Evolutionary conservation across 2,888 invertebrate species (phyloP), one percentile per base, ranked within the genome.

Genomic region (Dryocosmus kuriphilus): DNA sequence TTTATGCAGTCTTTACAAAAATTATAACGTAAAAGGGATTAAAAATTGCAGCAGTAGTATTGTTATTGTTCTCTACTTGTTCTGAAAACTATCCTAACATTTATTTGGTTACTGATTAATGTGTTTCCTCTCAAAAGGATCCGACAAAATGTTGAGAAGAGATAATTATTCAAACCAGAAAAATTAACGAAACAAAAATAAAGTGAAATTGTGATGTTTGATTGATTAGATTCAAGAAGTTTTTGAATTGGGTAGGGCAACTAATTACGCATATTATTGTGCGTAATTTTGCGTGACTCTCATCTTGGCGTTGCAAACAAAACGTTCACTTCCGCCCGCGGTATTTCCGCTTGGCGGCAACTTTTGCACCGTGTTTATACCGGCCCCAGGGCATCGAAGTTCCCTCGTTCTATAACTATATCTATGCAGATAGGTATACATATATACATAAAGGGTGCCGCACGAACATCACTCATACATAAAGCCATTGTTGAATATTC

Each of bases 261-360:
- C 27, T 55, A 24, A 62, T 79, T 74, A 74, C 51, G 30, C 35
- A 74, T 76, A 75, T 76, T 78, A 74, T 76, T 63, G 67, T 77
- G 79, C 55, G 60, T 81, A 80, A 80, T 81, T 79, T 71, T 78
- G 79, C 76, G 81, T 81, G 79, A 80, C 81, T 78, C 71, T 80
- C 76, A 63, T 76, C 76, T 78, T 74, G 51, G 78, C 61, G 46
- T 73, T 41, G 75, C 75, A 77, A 79, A 80, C 80, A 81, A 80
- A 82, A 80, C 76, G 76, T 60, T 74, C 61, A 61, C 78, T 80
- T 83, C 78, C 79, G 77, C 61, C 61, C 27, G 62, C 57, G 61
- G 75, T 71, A 75, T 77, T 79, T 82, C 79, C 77, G 77, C 75
- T 60, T 61, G 24, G 35, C 57, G 60, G 46, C 51, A 80, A 76